Evolutionary conservation across 2,888 invertebrate species (phyloP), one percentile per base, ranked within the genome.

Genomic region (Gisinianus flammeolus): DNA sequence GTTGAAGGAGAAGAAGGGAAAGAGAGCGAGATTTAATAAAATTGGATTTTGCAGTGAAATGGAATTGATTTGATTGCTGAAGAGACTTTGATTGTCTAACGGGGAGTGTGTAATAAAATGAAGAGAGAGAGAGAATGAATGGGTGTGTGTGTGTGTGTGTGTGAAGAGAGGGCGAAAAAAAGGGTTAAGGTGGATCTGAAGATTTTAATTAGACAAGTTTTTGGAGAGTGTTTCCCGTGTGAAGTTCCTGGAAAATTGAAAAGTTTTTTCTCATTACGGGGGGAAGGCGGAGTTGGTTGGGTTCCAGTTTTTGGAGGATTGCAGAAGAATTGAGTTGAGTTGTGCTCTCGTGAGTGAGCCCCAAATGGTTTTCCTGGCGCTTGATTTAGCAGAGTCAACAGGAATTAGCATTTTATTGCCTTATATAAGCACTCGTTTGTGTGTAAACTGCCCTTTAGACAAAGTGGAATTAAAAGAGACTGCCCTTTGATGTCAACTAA

Each of bases 361-460:
- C 72, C 72, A 83, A 83, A 83, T 81, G 83, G 81, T 81, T 82
- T 81, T 80, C 78, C 67, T 73, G 79, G 83, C 86, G 86, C 86
- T 87, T 90, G 90, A 90, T 90, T 90, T 91, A 88, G 89, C 88
- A 89, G 88, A 88, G 90, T 90, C 90, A 91, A 91, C 90, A 91
- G 88, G 88, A 89, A 91, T 91, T 91, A 91, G 89, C 91, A 91
- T 91, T 91, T 91, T 91, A 91, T 91, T 91, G 90, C 88, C 88
- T 85, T 85, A 84, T 83, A 83, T 80, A 84, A 83, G 85, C 84
- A 85, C 81, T 82, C 81, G 81, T 80, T 82, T 83, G 75, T 78
- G 79, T 82, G 84, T 83, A 79, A 83, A 83, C 84, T 85, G 85
- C 88, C 88, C 88, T 87, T 87, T 87, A 88, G 88, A 88, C 89